Evolutionary conservation across 2,797 vertebrate species (phyloP).

Genomic region (Pipistrellus nathusii): DNA sequence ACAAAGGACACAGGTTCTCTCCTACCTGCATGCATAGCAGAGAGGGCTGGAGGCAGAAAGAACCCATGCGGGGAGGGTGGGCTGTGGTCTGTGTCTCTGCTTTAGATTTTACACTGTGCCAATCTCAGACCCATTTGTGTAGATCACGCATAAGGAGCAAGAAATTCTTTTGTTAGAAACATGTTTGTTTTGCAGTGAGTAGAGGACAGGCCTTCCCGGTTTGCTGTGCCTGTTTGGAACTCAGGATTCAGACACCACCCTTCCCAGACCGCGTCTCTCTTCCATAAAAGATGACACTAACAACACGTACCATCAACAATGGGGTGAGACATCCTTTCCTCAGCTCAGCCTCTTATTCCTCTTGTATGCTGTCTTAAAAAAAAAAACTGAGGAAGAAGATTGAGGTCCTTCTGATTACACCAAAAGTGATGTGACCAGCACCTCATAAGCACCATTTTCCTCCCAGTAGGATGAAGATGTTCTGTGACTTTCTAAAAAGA

Average conservation of each 20-base stretch:
- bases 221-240: neutral
- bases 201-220: neutral
- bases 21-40: fast-evolving
- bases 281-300: neutral
- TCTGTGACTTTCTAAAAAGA: constrained; percentile 39
- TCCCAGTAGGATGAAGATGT: neutral
- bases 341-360: neutral
- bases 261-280: neutral
- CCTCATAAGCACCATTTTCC: neutral
- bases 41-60: neutral
- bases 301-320: neutral
- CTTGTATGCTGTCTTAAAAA: neutral
- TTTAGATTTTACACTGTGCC: neutral
- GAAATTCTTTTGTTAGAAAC: neutral
- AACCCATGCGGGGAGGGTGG: fast-evolving
- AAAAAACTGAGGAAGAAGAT: neutral
- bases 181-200: constrained; percentile 12
- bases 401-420: neutral
- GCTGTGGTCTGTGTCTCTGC: neutral
- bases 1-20: neutral
- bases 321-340: neutral
- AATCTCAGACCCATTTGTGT: neutral
- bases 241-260: neutral
- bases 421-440: neutral
- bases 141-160: neutral